A percentile compares a stretch with the other conserved stretches of the same genome.
phyloP scores from a whole-genome alignment of 2,797 vertebrate species.

The Buphagus erythrorhynchus region DNA sequence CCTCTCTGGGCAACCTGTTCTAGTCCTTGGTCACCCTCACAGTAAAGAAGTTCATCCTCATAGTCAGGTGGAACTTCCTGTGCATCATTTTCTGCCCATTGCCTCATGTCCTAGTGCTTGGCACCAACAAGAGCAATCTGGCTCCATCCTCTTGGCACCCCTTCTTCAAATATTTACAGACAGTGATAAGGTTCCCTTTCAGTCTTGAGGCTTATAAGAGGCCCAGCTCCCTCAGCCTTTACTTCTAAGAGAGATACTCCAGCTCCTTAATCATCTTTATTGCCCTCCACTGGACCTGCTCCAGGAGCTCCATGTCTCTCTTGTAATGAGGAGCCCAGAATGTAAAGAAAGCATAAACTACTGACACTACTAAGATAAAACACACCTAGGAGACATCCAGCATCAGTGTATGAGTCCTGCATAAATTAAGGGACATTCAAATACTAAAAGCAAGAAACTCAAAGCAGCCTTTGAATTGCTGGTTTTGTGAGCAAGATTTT shows the following conservation, averaged over 20 bases:
- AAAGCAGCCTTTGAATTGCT: neutral
- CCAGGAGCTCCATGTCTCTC: neutral
- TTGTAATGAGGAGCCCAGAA: neutral
- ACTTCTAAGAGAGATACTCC: neutral
- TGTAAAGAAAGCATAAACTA: neutral
- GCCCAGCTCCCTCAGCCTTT: neutral
- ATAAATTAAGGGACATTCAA: neutral
- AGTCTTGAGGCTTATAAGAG: neutral
- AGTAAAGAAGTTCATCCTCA: neutral
- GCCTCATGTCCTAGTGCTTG: neutral
- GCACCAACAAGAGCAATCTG: neutral
- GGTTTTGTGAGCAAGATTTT: neutral
- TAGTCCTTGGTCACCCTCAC: neutral
- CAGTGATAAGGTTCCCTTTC: neutral
- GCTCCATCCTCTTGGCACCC: neutral
- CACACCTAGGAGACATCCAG: neutral
- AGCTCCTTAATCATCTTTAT: neutral
- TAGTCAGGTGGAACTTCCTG: neutral
- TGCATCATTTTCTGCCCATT: neutral
- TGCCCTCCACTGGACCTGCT: neutral
- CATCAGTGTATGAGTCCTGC: neutral
- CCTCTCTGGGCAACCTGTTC: neutral
- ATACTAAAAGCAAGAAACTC: neutral
- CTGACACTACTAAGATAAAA: neutral
- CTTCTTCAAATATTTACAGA: neutral